A percentile compares a stretch with the other conserved stretches of the same genome.
Evolutionary conservation across 2,797 vertebrate species (phyloP).

Genomic region (Cichlasoma orientale): DNA sequence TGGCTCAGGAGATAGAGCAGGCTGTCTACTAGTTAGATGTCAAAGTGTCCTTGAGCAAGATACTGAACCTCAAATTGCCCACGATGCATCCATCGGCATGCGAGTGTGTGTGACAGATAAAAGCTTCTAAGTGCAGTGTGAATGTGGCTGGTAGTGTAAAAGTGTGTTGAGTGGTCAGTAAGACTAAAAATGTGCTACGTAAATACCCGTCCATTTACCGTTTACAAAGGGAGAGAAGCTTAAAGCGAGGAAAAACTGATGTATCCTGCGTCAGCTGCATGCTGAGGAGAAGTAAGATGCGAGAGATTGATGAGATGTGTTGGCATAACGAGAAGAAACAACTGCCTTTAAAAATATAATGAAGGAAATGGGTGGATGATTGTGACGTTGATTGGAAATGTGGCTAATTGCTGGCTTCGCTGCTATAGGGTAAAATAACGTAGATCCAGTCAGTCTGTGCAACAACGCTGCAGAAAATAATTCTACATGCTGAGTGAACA

Average conservation of each 20-base stretch:
- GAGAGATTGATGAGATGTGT: not conserved
- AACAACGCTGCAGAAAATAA: slow-evolving; percentile 11
- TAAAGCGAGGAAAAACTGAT: not conserved
- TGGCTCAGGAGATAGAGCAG: not conserved
- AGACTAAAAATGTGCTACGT: not conserved
- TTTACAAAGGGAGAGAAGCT: not conserved
- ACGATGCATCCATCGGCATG: not conserved
- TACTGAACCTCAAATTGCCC: not conserved
- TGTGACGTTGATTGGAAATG: not conserved
- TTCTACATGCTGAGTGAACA: slow-evolving; percentile 18
- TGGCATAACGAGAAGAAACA: not conserved
- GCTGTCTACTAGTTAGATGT: not conserved
- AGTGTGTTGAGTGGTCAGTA: not conserved
- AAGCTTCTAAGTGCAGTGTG: not conserved
- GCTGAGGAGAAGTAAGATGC: not conserved
- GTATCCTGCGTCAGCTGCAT: not conserved
- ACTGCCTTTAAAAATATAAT: not conserved
- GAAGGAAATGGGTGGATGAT: not conserved
- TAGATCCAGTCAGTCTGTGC: not conserved
- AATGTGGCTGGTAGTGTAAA: not conserved
- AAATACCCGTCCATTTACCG: not conserved
- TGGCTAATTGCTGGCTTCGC: not conserved
- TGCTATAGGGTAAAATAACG: not conserved
- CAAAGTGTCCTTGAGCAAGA: not conserved
- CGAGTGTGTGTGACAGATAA: not conserved